Evolutionary conservation across 2,888 invertebrate species (phyloP).

Genomic region (Oasisia sp.): DNA sequence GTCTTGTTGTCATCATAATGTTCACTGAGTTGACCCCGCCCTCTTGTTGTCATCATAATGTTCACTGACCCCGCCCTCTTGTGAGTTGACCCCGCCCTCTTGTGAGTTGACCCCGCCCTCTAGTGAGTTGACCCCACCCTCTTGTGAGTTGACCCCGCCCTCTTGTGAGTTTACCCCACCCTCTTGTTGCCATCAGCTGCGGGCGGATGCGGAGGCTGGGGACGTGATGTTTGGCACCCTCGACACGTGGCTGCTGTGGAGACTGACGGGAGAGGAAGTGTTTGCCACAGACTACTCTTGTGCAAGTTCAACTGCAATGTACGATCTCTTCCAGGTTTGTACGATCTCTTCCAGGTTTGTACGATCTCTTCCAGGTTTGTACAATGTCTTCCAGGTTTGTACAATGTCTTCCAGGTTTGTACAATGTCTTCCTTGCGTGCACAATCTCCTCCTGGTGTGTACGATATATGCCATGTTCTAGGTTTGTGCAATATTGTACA

Average conservation of each 20-base stretch:
- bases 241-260: conserved; percentile 93
- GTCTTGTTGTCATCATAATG: background rate
- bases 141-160: background rate
- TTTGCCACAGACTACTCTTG: conserved; percentile 91
- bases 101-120: no score
- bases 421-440: conserved; percentile 94
- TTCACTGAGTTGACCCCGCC: background rate
- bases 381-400: conserved; percentile 82
- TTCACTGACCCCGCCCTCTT: no score
- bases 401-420: conserved; percentile 82
- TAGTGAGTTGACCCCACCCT: no score
- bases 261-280: conserved; percentile 73
- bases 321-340: conserved; percentile 83
- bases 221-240: conserved; percentile 78
- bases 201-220: conserved; percentile 59
- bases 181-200: background rate
- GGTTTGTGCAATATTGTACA: conserved; percentile 93
- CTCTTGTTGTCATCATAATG: background rate
- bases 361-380: conserved; percentile 93
- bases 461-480: conserved; percentile 74
- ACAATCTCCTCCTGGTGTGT: no score
- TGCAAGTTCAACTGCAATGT: conserved; percentile 91
- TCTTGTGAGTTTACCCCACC: background rate
- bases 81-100: no score
- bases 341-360: conserved; percentile 82